Evolutionary conservation across 2,113 vertebrate genomes (phyloP).

Genomic region (Seriola rivoliana): DNA sequence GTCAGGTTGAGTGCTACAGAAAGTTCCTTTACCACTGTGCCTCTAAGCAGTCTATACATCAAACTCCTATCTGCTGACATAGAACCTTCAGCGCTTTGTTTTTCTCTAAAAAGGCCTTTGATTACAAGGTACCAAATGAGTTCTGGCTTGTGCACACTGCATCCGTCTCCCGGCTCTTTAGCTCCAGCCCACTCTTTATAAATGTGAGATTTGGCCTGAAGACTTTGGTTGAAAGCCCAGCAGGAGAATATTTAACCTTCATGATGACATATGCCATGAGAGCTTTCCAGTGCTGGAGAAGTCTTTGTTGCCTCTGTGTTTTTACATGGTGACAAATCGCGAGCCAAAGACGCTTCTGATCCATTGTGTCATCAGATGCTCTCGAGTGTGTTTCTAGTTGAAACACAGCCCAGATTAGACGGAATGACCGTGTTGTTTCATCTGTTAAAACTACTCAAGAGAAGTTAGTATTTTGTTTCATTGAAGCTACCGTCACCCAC

Average conservation of each 20-base stretch:
- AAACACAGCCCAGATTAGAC: background rate
- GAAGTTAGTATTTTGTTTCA: background rate
- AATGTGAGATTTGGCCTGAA: constrained; percentile 43
- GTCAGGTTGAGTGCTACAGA: no score
- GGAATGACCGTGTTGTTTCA: background rate
- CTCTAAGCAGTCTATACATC: constrained; percentile 58
- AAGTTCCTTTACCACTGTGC: constrained; percentile 23
- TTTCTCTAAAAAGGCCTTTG: constrained; percentile 47
- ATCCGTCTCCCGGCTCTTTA: background rate
- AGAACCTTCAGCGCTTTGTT: constrained; percentile 39
- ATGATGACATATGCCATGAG: constrained; percentile 40
- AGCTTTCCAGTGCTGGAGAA: constrained; percentile 23
- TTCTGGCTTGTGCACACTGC: constrained; percentile 9
- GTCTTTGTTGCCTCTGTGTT: constrained; percentile 21
- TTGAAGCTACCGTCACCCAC: no score
- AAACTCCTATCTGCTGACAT: constrained; percentile 51
- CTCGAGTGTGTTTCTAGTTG: background rate
- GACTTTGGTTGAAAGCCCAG: constrained; percentile 8
- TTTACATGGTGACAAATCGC: constrained; percentile 15
- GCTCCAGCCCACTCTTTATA: constrained; percentile 27
- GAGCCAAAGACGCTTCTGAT: constrained; percentile 54
- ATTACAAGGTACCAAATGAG: constrained; percentile 55
- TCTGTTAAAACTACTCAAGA: background rate
- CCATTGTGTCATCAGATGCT: background rate
- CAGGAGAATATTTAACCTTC: constrained; percentile 60